Evolutionary conservation across 2,888 invertebrate genomes (phyloP).

Genomic region (Abrostola tripartita): DNA sequence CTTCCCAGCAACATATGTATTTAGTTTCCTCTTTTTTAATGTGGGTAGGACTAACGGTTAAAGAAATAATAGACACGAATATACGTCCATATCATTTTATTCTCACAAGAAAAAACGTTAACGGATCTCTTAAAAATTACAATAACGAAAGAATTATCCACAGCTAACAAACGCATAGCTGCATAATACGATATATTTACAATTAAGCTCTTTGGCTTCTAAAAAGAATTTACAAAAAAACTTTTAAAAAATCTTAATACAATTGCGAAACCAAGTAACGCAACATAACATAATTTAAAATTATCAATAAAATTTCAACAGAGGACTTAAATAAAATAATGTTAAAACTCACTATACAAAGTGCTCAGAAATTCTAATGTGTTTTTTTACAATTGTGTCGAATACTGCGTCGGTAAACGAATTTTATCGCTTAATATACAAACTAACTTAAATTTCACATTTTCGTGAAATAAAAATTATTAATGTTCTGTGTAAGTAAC

Average conservation of each 20-base stretch:
- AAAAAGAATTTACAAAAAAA: conserved; percentile 79
- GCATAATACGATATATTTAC: conserved; percentile 80
- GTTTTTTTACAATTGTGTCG: conserved; percentile 55
- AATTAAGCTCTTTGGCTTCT: conserved; percentile 87
- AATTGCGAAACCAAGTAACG: conserved; percentile 76
- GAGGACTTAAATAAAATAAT: conserved; percentile 69
- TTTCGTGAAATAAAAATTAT: conserved; percentile 36
- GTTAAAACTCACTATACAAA: conserved; percentile 63
- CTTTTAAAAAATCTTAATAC: conserved; percentile 67
- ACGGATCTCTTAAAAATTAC: conserved; percentile 88
- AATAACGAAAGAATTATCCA: conserved; percentile 83
- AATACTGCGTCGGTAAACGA: conserved; percentile 63
- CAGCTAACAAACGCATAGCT: conserved; percentile 75
- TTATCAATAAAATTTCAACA: conserved; percentile 85
- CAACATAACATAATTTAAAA: conserved; percentile 85
- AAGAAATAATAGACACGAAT: conserved; percentile 50
- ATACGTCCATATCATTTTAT: conserved; percentile 80
- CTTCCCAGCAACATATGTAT: neutral
- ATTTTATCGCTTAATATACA: conserved; percentile 72
- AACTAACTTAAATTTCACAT: conserved; percentile 39
- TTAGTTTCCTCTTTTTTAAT: neutral
- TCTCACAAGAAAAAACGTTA: conserved; percentile 88
- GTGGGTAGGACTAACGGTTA: neutral
- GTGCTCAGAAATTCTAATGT: conserved; percentile 48
- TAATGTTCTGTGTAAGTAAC: conserved; percentile 52